A percentile compares a stretch with the other conserved stretches of the same genome.
These are phyloP conservation scores for Panagrolaimus sp. DNA, from an alignment of 1,140 invertebrate genomes.

Conservation along the genomic window DNA sequence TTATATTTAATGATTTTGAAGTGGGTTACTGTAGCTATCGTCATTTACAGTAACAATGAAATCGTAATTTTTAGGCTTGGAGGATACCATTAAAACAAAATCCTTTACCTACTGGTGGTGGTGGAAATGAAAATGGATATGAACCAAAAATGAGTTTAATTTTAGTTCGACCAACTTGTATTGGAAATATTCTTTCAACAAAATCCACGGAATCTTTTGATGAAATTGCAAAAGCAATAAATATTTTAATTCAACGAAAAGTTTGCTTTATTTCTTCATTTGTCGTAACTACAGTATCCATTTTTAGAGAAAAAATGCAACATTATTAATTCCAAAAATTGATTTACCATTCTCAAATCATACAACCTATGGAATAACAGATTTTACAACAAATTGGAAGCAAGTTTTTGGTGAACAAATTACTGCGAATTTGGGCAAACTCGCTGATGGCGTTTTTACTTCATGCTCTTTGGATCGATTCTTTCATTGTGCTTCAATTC, in stretches of 20 bases:
- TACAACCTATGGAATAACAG: neutral
- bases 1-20: neutral
- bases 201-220: slow-evolving; percentile 1
- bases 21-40: neutral
- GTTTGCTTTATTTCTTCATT: neutral
- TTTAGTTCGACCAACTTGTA: neutral
- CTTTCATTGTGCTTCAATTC: neutral
- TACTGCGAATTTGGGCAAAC: neutral
- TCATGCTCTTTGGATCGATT: neutral
- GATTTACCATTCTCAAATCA: neutral
- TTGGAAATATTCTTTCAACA: neutral
- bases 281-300: neutral
- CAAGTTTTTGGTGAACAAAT: neutral
- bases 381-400: neutral
- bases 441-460: neutral
- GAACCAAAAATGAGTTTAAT: neutral
- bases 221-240: neutral
- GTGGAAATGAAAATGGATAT: neutral
- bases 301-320: slow-evolving; percentile 1
- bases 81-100: neutral
- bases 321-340: neutral
- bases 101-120: neutral
- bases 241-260: neutral
- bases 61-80: neutral
- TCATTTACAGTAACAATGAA: neutral